These are phyloP conservation scores for Pocota personata DNA, from an alignment of 2,888 invertebrate species.

Conservation along the genomic window DNA sequence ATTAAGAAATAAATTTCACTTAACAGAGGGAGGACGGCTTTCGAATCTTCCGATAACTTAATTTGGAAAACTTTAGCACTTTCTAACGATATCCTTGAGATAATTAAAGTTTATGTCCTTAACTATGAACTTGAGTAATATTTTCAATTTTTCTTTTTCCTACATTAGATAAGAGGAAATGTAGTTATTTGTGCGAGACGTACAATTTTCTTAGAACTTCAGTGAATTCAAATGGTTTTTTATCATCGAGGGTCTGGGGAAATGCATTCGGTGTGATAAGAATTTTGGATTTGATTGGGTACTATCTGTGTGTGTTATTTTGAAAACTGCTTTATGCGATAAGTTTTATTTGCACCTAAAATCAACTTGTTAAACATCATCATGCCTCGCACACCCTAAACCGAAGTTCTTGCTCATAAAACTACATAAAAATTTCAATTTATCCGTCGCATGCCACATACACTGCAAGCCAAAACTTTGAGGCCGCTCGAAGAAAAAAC, in stretches of 20 bases:
- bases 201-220: background rate
- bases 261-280: background rate
- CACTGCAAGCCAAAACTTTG: no score
- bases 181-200: background rate
- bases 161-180: background rate
- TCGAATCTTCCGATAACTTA: constrained; percentile 15
- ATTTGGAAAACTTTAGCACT: constrained; percentile 18
- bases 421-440: constrained; percentile 16
- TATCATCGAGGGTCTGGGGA: background rate
- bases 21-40: background rate
- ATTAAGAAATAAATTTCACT: constrained; percentile 3
- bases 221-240: constrained; percentile 25
- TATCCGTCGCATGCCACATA: background rate
- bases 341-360: background rate
- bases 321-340: background rate
- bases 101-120: constrained; percentile 24
- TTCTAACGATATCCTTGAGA: constrained; percentile 21
- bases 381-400: constrained; percentile 5
- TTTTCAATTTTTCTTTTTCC: background rate
- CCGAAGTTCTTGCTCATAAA: constrained; percentile 3
- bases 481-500: no score
- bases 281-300: no score
- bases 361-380: constrained; percentile 19
- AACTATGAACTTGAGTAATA: constrained; percentile 19
- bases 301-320: no score